Evolutionary conservation across 92 coral and sea anemone species (phyloP).

Genomic region (Umimayanthus chanpuru): DNA sequence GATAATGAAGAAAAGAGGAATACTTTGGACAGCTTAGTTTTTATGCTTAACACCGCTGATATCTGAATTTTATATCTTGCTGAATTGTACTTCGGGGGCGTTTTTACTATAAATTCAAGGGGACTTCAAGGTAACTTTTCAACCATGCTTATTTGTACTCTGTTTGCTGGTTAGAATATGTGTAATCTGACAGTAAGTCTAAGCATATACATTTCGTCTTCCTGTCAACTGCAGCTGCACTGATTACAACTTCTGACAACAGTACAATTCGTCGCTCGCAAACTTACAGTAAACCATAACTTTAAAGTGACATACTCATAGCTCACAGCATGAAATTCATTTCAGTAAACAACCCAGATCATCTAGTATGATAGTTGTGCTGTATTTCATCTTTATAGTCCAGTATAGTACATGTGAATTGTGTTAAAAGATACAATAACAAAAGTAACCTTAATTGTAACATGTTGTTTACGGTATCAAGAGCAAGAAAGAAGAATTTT

Average conservation of each 20-base stretch:
- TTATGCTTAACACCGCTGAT: neutral
- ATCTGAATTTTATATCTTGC: neutral
- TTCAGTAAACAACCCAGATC: neutral
- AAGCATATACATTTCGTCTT: neutral
- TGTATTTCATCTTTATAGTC: too few species aligned
- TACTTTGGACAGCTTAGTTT: neutral
- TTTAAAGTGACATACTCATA: neutral
- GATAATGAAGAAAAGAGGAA: conserved; percentile 6
- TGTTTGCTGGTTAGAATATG: neutral
- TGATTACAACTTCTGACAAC: neutral
- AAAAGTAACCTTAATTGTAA: too few species aligned
- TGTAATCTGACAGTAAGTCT: neutral
- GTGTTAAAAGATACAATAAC: neutral
- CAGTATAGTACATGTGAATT: neutral
- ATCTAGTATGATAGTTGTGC: neutral
- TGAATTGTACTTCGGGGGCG: neutral
- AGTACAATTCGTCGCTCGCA: neutral
- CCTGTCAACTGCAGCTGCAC: neutral
- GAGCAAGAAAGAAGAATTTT: too few species aligned
- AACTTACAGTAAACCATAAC: neutral
- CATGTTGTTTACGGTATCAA: too few species aligned
- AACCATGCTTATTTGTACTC: neutral
- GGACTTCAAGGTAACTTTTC: neutral
- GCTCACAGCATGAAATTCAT: neutral
- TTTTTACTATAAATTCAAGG: neutral